Evolutionary conservation across 2,888 invertebrate genomes (phyloP), one percentile per base, ranked within the genome.

Genomic region (Aphidoletes aphidimyza): DNA sequence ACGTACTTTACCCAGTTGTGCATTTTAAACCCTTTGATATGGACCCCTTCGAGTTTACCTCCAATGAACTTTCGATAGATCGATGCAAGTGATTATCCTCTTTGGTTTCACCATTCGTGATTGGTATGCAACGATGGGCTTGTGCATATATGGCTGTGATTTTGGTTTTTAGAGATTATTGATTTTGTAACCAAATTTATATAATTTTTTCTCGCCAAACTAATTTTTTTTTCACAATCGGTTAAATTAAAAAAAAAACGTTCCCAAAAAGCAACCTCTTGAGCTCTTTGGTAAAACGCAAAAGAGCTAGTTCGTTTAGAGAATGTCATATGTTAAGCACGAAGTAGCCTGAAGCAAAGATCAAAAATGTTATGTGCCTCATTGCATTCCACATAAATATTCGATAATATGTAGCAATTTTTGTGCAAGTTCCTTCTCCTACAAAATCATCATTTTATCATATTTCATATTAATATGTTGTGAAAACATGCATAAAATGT

Each of bases 401-500:
- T 69, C 69, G 69, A 69, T 69, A 69, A 69, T 69, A 30, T 69
- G 69, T 69, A 69, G 69, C 69, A 69, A 69, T 69, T 69, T n/a
- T 69, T 69, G 69, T 69, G 26, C 30, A 30, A 69, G 26, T 69
- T 69, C 69, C 69, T 26, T 69, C 34, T 69, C 30, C n/a, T 69
- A 30, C 69, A 14, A 69, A n/a, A n/a, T n/a, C n/a, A 69, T 69
- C 30, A 69, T 69, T 69, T 69, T 69, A 69, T 69, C 69, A 69
- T 69, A 69, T 69, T 69, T 69, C 69, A 30, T 69, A 69, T 69
- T 69, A 69, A 69, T 69, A 69, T 69, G 69, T 69, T 69, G 69
- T 69, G 69, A 69, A 69, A 69, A 69, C 69, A 69, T 69, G 69
- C 69, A 69, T 69, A 69, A 69, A 69, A 69, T 69, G 26, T 69